Percentiles rank a stretch among this genome's conserved stretches.
Conservation (phyloP, 2,888 invertebrate species). For the Hypena proboscidalis region DNA sequence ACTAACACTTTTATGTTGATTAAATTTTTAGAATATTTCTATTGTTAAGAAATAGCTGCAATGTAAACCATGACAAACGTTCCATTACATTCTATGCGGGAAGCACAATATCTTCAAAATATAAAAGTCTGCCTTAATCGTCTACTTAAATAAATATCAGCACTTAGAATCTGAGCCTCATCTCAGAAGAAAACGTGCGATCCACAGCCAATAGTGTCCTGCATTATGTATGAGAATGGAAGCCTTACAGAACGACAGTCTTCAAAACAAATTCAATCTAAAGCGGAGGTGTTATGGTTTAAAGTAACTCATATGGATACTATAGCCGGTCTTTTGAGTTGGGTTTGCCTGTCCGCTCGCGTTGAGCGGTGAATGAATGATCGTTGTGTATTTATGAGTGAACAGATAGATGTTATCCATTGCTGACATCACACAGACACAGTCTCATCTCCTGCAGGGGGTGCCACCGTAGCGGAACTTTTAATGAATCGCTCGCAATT, state of each 20-base stretch:
- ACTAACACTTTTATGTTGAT: too few relatives aligned
- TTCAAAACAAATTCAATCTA: slow-evolving; percentile 1
- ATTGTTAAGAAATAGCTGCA: too few relatives aligned
- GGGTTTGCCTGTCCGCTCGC: slow-evolving; percentile 36
- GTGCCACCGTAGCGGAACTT: too few relatives aligned
- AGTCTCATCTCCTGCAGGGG: too few relatives aligned
- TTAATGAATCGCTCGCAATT: too few relatives aligned
- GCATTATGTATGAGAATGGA: slow-evolving; percentile 53
- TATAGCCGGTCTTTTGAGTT: slow-evolving; percentile 30
- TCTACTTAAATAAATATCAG: slow-evolving; percentile 62
- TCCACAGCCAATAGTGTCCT: slow-evolving; percentile 47
- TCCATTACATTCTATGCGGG: too few relatives aligned
- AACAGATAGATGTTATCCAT: too few relatives aligned
- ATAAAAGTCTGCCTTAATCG: slow-evolving; percentile 33
- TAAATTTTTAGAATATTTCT: too few relatives aligned
- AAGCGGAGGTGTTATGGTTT: slow-evolving; percentile 7
- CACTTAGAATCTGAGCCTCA: slow-evolving; percentile 58
- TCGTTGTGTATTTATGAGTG: too few relatives aligned
- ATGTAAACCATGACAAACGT: too few relatives aligned
- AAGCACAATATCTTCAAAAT: not conserved
- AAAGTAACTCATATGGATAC: not conserved
- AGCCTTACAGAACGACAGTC: slow-evolving; percentile 18
- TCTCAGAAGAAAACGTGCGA: slow-evolving; percentile 41
- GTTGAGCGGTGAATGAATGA: too few relatives aligned
- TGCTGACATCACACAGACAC: too few relatives aligned